Conservation (phyloP, 2,888 invertebrate genomes). For the Oasisia sp. region DNA sequence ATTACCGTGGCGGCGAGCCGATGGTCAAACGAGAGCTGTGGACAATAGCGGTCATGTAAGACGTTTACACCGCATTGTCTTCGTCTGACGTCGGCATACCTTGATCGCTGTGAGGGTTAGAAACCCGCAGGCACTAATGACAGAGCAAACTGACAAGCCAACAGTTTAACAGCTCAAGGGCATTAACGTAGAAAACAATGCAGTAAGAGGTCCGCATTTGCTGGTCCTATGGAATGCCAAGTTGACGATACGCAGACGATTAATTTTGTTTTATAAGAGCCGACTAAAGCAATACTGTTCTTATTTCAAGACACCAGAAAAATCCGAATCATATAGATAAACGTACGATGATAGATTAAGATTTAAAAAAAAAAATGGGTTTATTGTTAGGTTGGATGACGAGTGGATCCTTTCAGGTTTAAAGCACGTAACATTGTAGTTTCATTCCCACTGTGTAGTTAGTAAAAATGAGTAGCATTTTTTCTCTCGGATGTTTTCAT, state of each 20-base stretch:
- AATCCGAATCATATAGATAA: too few species aligned
- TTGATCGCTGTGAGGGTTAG: slow-evolving; percentile 1
- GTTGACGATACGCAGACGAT: neutral
- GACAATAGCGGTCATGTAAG: neutral
- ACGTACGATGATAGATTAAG: too few species aligned
- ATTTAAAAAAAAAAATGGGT: neutral
- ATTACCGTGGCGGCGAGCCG: neutral
- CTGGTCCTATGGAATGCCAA: neutral
- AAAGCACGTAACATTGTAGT: neutral
- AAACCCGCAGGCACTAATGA: slow-evolving; percentile 17
- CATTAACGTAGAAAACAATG: neutral
- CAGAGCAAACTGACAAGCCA: neutral
- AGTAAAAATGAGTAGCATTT: neutral
- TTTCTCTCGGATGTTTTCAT: neutral
- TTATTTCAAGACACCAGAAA: too few species aligned
- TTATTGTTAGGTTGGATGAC: neutral
- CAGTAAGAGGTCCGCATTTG: neutral
- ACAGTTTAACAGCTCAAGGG: neutral
- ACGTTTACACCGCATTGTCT: neutral
- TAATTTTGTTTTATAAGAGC: neutral
- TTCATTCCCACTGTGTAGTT: neutral
- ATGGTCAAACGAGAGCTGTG: neutral
- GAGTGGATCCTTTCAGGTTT: neutral
- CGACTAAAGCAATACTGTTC: too few species aligned
- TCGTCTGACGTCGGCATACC: slow-evolving; percentile 9